Conservation (phyloP, 2,888 invertebrate species). For the Osmoderma eremita region DNA sequence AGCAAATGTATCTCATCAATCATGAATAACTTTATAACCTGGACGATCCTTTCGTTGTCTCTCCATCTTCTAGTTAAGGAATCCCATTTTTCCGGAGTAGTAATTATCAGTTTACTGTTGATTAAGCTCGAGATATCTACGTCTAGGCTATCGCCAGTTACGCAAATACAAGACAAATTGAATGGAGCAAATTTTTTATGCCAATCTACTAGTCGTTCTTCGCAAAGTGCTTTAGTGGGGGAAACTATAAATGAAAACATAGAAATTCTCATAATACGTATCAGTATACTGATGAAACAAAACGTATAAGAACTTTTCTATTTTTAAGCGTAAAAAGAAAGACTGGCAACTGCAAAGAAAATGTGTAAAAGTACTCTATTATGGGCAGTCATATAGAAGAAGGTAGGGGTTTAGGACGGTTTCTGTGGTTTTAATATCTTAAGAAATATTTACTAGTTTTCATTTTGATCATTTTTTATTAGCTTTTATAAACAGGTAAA, state of each 20-base stretch:
- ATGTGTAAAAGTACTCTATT: no score
- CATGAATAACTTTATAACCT: slow-evolving; percentile 73
- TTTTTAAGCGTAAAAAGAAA: no score
- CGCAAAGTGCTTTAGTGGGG: slow-evolving; percentile 82
- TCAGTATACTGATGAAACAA: neutral
- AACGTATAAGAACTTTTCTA: no score
- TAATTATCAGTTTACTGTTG: slow-evolving; percentile 73
- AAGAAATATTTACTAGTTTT: no score
- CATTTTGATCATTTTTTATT: no score
- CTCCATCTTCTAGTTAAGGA: slow-evolving; percentile 79
- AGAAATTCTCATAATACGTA: neutral
- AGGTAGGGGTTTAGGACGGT: no score
- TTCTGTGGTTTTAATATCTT: no score
- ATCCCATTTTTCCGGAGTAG: slow-evolving; percentile 90
- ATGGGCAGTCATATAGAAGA: no score
- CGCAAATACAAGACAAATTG: slow-evolving; percentile 73
- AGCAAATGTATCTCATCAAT: slow-evolving; percentile 84
- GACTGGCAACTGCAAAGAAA: no score
- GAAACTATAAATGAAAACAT: slow-evolving; percentile 69
- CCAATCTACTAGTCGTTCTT: slow-evolving; percentile 79
- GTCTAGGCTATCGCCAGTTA: slow-evolving; percentile 80
- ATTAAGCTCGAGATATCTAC: slow-evolving; percentile 66
- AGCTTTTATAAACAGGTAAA: no score
- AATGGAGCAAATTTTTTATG: slow-evolving; percentile 72
- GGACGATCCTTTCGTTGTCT: slow-evolving; percentile 72